Evolutionary conservation across 2,113 vertebrate genomes (phyloP).

Genomic region (Brevimyrus niger): DNA sequence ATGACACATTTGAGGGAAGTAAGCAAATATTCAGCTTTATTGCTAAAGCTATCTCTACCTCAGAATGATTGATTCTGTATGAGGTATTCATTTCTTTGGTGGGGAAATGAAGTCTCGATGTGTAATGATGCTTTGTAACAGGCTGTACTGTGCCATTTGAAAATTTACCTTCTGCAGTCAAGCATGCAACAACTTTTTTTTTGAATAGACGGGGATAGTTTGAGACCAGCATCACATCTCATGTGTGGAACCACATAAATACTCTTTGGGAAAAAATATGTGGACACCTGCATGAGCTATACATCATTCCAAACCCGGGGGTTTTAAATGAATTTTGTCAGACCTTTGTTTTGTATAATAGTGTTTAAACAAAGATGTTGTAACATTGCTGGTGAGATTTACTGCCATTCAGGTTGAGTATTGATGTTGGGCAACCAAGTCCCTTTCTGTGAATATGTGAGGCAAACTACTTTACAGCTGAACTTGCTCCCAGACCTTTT

Average conservation of each 20-base stretch:
- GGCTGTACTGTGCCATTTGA: background rate
- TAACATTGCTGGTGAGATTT: background rate
- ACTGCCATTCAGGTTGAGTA: background rate
- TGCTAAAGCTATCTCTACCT: background rate
- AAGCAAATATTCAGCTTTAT: background rate
- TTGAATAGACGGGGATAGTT: background rate
- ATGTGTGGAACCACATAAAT: background rate
- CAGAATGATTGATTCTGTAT: background rate
- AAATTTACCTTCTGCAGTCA: background rate
- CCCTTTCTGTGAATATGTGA: background rate
- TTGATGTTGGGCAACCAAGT: background rate
- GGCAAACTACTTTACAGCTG: background rate
- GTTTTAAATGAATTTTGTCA: background rate
- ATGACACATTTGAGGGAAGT: background rate
- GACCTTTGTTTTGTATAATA: background rate
- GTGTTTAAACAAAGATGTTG: background rate
- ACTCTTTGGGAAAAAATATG: background rate
- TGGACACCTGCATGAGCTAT: background rate
- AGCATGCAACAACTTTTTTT: background rate
- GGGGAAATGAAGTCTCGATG: background rate
- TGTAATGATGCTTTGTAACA: background rate
- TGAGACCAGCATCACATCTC: background rate
- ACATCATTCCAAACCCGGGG: background rate
- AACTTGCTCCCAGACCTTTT: background rate
- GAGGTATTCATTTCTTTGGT: background rate